phyloP scores from a whole-genome alignment of 2,888 invertebrate genomes.

The Dolichomitus sp. region DNA sequence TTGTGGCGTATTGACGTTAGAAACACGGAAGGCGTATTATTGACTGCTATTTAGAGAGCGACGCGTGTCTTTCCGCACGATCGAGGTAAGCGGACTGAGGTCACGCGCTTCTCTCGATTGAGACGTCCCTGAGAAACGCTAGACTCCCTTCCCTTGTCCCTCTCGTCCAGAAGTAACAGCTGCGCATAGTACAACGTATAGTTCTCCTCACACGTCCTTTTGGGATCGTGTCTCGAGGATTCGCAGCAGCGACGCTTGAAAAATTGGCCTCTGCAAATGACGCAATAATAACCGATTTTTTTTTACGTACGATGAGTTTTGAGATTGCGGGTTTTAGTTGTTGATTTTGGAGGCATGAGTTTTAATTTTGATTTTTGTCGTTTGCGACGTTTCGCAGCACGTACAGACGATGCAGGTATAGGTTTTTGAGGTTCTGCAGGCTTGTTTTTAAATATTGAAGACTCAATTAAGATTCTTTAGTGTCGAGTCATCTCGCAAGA shows the following conservation, averaged over 20 bases:
- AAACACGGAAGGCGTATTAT: not conserved
- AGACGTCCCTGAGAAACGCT: constrained; percentile 53
- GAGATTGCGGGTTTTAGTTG: no score
- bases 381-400: no score
- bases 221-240: constrained; percentile 8
- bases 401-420: no score
- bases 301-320: not conserved
- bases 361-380: no score
- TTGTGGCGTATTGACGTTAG: not conserved
- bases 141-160: constrained; percentile 31
- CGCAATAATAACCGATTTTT: not conserved
- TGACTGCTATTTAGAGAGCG: not conserved
- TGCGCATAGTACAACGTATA: constrained; percentile 49
- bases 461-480: no score
- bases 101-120: not conserved
- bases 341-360: no score
- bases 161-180: constrained; percentile 63
- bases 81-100: not conserved
- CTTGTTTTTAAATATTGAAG: no score
- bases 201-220: not conserved
- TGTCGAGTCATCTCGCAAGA: no score
- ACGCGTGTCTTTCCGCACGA: not conserved
- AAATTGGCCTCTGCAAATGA: not conserved
- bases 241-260: not conserved
- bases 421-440: no score